A percentile compares a stretch with the other conserved stretches of the same genome.
These are phyloP conservation scores for Serilophus lunatus DNA, from an alignment of 2,113 vertebrate species.

Conservation along the genomic window DNA sequence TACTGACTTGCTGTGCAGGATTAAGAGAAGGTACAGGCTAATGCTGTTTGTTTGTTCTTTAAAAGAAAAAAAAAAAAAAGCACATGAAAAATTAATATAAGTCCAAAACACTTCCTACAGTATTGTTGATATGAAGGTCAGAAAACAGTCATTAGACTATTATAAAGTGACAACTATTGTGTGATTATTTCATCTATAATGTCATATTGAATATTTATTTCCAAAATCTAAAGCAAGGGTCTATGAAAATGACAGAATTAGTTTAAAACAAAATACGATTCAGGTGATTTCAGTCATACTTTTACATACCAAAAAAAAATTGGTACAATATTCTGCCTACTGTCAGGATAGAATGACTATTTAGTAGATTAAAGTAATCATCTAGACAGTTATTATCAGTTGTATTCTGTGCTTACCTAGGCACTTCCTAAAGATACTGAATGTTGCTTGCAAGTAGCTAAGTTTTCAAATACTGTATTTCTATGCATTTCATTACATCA, in stretches of 20 bases:
- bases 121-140: neutral
- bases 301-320: neutral
- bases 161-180: neutral
- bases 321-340: neutral
- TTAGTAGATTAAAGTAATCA: neutral
- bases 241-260: neutral
- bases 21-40: neutral
- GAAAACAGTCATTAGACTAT: neutral
- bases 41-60: neutral
- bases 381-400: neutral
- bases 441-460: neutral
- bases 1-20: neutral
- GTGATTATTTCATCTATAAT: neutral
- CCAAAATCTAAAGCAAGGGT: neutral
- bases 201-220: neutral
- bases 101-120: neutral
- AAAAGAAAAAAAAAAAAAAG: neutral
- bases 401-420: neutral
- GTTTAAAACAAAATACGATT: neutral
- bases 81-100: neutral
- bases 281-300: neutral
- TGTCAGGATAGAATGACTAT: neutral
- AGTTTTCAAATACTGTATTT: neutral
- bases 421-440: neutral
- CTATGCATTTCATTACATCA: neutral